phyloP scores from a whole-genome alignment of 2,113 vertebrate genomes.

The Zosterops hypoxanthus region DNA sequence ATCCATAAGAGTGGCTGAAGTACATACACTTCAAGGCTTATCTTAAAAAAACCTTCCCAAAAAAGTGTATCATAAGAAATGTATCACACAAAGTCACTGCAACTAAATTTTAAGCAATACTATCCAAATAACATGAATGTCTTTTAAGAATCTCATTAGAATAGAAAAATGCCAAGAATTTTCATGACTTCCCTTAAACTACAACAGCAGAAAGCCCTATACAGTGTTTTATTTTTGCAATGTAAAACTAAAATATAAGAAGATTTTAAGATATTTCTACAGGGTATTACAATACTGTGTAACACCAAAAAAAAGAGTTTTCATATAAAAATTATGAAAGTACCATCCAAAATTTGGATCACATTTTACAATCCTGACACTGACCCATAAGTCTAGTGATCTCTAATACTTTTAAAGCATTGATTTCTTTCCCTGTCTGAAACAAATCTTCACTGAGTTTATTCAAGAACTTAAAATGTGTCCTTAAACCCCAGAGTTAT shows the following conservation, averaged over 20 bases:
- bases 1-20: not conserved
- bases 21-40: not conserved
- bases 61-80: not conserved
- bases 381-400: not conserved
- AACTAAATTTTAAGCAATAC: not conserved
- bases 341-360: not conserved
- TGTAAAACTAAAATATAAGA: not conserved
- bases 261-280: not conserved
- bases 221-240: not conserved
- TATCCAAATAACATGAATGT: not conserved
- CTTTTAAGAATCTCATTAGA: not conserved
- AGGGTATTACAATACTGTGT: not conserved
- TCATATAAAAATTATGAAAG: not conserved
- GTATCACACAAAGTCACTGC: not conserved
- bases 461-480: not conserved
- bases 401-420: not conserved
- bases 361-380: not conserved
- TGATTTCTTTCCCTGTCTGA: not conserved
- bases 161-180: not conserved
- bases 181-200: not conserved
- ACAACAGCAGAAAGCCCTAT: not conserved
- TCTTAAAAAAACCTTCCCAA: not conserved
- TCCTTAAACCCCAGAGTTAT: not conserved
- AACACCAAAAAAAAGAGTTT: not conserved
- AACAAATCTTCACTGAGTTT: not conserved